Conservation (phyloP, 2,113 vertebrate species). For the Arothron firmamentum region DNA sequence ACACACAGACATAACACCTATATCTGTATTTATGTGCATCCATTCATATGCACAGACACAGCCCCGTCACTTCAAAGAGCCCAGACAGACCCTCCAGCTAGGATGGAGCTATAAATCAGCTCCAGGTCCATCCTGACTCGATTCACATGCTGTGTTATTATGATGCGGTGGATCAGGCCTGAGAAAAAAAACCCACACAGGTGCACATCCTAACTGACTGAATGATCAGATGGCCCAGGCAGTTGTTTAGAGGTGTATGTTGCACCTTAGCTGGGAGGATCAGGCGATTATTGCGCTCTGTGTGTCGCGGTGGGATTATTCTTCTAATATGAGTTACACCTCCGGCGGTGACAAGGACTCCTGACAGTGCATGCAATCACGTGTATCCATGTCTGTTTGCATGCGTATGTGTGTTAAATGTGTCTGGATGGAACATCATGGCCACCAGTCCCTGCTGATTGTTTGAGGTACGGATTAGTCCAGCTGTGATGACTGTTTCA, state of each 20-base stretch:
- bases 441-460: conserved; percentile 46
- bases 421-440: conserved; percentile 25
- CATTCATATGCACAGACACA: conserved; percentile 49
- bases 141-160: conserved; percentile 60
- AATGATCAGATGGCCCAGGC: conserved; percentile 70
- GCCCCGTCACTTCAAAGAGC: conserved; percentile 44
- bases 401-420: conserved; percentile 33
- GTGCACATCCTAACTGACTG: conserved; percentile 83
- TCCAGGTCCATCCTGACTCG: conserved; percentile 72
- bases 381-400: conserved; percentile 13
- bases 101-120: conserved; percentile 83
- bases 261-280: conserved; percentile 72
- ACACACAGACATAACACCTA: conserved; percentile 54
- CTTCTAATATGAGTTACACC: conserved; percentile 65
- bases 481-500: conserved; percentile 56
- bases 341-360: conserved; percentile 52
- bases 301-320: conserved; percentile 42
- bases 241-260: conserved; percentile 89
- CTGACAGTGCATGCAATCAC: conserved; percentile 61
- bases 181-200: conserved; percentile 89
- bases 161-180: conserved; percentile 81
- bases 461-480: conserved; percentile 65
- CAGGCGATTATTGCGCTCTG: conserved; percentile 64
- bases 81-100: conserved; percentile 53
- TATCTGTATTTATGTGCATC: conserved; percentile 47